These are phyloP conservation scores for Umimayanthus chanpuru DNA, from an alignment of 92 coral and sea anemone genomes.

Conservation along the genomic window DNA sequence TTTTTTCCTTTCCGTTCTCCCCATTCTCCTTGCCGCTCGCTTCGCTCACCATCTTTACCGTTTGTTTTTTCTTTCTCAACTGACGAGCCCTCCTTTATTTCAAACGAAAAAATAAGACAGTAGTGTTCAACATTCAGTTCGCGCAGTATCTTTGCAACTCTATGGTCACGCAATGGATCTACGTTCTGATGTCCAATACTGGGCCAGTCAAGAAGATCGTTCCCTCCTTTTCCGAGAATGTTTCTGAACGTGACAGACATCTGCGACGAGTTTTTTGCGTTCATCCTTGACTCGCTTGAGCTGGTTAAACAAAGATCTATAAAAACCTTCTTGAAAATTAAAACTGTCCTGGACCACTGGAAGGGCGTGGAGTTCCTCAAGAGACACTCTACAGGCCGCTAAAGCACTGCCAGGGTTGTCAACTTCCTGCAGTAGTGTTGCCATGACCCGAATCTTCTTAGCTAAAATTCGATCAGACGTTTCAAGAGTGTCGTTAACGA, in stretches of 20 bases:
- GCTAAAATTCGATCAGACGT: conserved; percentile 39
- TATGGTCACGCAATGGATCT: neutral
- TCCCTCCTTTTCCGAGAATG: neutral
- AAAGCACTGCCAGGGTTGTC: neutral
- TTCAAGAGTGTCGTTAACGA: conserved; percentile 45
- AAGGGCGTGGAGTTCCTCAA: neutral
- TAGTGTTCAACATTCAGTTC: neutral
- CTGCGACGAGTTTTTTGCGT: neutral
- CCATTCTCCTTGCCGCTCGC: no score
- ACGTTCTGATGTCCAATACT: neutral
- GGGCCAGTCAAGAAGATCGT: neutral
- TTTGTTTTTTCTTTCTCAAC: no score
- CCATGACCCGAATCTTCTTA: neutral
- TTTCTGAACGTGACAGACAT: neutral
- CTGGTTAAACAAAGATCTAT: neutral
- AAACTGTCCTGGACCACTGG: neutral
- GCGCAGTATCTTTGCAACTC: neutral
- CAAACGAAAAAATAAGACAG: neutral
- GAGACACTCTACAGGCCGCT: neutral
- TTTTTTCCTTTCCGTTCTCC: no score
- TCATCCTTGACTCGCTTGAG: neutral
- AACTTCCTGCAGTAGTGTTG: neutral
- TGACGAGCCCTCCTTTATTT: neutral
- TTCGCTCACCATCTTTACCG: no score
- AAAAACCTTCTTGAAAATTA: neutral